A percentile compares a stretch with the other conserved stretches of the same genome.
Conservation (phyloP, 2,888 invertebrate genomes). For the Dryococelus australis region DNA sequence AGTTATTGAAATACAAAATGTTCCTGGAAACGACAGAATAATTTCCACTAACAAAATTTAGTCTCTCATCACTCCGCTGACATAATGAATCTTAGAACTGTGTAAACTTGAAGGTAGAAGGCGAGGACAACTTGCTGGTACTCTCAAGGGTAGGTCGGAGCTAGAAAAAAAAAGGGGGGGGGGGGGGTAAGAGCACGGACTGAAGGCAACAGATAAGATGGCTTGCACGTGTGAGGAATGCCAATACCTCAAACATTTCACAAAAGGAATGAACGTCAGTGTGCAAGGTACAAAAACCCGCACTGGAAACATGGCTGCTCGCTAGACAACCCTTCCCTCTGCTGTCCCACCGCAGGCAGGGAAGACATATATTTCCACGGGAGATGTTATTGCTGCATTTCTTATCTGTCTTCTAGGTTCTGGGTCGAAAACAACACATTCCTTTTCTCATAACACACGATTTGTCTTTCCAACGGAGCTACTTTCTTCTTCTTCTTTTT, state of each 20-base stretch:
- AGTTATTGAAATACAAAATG: no score
- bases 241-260: neutral
- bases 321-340: no score
- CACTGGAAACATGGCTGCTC: neutral
- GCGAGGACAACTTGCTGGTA: no score
- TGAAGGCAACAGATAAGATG: constrained; percentile 1
- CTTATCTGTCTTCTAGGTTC: neutral
- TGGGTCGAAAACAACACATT: neutral
- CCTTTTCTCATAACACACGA: neutral
- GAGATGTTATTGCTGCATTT: constrained; percentile 16
- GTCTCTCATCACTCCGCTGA: no score
- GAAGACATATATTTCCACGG: neutral
- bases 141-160: no score
- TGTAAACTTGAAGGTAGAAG: no score
- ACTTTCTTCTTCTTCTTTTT: no score
- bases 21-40: no score
- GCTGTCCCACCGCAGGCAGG: neutral
- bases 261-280: neutral
- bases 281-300: neutral
- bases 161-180: no score
- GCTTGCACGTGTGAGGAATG: neutral
- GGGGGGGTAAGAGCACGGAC: neutral
- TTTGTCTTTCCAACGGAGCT: neutral
- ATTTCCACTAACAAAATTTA: no score
- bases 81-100: no score